Conservation (phyloP, 2,888 invertebrate genomes). For the Eupithecia insigniata region DNA sequence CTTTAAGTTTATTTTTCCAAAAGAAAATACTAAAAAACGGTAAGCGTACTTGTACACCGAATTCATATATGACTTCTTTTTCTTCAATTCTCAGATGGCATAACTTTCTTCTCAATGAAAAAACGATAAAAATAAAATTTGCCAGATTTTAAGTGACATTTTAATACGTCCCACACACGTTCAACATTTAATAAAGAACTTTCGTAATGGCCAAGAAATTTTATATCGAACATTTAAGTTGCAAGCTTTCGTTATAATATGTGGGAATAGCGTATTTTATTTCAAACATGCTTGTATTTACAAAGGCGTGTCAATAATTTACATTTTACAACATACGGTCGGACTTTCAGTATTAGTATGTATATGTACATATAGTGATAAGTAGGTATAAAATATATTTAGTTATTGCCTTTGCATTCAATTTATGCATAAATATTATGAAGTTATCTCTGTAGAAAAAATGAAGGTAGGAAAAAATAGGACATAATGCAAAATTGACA, state of each 20-base stretch:
- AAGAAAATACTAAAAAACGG: neutral
- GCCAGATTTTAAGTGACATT: slow-evolving; percentile 25
- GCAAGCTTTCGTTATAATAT: slow-evolving; percentile 43
- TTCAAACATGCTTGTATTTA: slow-evolving; percentile 45
- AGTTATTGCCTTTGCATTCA: neutral
- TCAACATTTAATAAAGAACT: slow-evolving; percentile 36
- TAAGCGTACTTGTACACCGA: neutral
- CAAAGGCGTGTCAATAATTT: slow-evolving; percentile 50
- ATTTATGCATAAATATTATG: neutral
- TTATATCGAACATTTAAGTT: slow-evolving; percentile 43
- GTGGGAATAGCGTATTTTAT: slow-evolving; percentile 52
- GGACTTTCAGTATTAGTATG: slow-evolving; percentile 18
- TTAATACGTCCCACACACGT: slow-evolving; percentile 25
- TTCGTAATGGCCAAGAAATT: slow-evolving; percentile 40
- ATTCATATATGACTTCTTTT: neutral
- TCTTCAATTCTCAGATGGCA: neutral
- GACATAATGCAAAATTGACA: neutral
- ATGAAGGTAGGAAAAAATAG: too few species aligned
- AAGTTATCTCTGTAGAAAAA: neutral
- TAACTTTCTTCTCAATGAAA: slow-evolving; percentile 4
- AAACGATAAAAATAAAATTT: slow-evolving; percentile 25
- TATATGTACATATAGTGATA: neutral
- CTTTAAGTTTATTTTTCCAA: neutral
- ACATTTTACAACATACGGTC: slow-evolving; percentile 32
- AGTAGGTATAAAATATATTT: neutral